These are phyloP conservation scores for Jaculus jaculus DNA, from an alignment of 2,113 vertebrate genomes.

Conservation along the genomic window DNA sequence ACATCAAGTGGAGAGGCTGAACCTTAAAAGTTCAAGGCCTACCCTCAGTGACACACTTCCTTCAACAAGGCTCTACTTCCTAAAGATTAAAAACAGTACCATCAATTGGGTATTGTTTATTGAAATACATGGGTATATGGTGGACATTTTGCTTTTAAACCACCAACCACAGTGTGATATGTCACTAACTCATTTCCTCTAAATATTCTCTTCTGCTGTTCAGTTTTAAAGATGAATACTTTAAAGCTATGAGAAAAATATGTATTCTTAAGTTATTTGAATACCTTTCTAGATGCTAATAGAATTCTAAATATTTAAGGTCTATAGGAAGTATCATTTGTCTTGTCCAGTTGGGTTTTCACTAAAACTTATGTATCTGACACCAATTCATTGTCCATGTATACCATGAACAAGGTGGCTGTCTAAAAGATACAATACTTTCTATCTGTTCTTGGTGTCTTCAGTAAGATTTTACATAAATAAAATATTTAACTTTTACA, in stretches of 20 bases:
- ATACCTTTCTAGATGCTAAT: not conserved
- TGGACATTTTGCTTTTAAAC: too few species aligned
- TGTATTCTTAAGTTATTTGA: constrained; percentile 33
- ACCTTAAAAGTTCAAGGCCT: too few species aligned
- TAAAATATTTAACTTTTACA: not conserved
- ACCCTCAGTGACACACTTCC: too few species aligned
- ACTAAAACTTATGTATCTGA: not conserved
- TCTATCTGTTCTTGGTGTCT: not conserved
- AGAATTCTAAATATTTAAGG: constrained; percentile 19
- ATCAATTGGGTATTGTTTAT: too few species aligned
- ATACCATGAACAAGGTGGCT: not conserved
- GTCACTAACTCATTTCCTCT: constrained; percentile 7
- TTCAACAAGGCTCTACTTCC: too few species aligned
- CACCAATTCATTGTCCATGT: not conserved
- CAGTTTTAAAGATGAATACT: not conserved
- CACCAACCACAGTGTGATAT: not conserved
- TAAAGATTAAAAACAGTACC: too few species aligned
- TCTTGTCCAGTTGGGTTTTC: not conserved
- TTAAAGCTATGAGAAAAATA: not conserved
- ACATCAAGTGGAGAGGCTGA: too few species aligned
- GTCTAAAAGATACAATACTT: not conserved
- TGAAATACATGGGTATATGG: too few species aligned
- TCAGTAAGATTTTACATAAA: constrained; percentile 26
- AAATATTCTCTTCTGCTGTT: not conserved
- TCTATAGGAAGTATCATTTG: not conserved